Percentiles rank a stretch among this genome's conserved stretches.
These are phyloP conservation scores for Odontocerum albicorne DNA, from an alignment of 2,888 invertebrate genomes.

Conservation along the genomic window DNA sequence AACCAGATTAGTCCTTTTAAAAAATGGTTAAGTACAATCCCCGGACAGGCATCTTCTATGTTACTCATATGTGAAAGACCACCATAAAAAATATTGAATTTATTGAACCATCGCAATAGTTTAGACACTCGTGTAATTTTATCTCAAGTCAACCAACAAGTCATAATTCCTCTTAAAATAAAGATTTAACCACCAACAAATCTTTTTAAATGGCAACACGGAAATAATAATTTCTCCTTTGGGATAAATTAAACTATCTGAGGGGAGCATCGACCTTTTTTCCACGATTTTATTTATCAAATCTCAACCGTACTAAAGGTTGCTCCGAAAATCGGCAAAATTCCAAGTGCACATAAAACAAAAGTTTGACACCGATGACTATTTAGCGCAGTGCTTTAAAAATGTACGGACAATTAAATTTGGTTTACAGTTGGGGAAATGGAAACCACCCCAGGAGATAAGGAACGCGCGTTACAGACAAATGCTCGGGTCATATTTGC, in stretches of 20 bases:
- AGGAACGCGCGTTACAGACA: constrained; percentile 18
- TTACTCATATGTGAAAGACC: no score
- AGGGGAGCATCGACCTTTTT: neutral
- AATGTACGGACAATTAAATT: constrained; percentile 37
- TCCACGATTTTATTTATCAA: neutral
- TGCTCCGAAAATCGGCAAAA: neutral
- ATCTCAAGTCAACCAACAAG: no score
- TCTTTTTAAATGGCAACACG: no score
- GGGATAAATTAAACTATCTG: neutral
- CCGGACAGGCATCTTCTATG: no score
- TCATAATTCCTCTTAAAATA: no score
- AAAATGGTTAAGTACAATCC: no score
- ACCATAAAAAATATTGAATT: no score
- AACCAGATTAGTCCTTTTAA: no score
- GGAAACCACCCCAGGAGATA: constrained; percentile 28
- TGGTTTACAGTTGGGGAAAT: constrained; percentile 35
- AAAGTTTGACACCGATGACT: constrained; percentile 31
- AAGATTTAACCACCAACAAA: no score
- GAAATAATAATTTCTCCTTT: neutral
- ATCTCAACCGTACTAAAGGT: neutral
- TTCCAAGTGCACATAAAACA: constrained; percentile 25
- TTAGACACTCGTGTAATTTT: no score
- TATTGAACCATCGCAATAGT: no score
- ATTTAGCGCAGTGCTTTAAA: constrained; percentile 36
- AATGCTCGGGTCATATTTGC: constrained; percentile 19